Evolutionary conservation across 2,888 invertebrate genomes (phyloP), one percentile per base, ranked within the genome.

Genomic region (Sesia apiformis): DNA sequence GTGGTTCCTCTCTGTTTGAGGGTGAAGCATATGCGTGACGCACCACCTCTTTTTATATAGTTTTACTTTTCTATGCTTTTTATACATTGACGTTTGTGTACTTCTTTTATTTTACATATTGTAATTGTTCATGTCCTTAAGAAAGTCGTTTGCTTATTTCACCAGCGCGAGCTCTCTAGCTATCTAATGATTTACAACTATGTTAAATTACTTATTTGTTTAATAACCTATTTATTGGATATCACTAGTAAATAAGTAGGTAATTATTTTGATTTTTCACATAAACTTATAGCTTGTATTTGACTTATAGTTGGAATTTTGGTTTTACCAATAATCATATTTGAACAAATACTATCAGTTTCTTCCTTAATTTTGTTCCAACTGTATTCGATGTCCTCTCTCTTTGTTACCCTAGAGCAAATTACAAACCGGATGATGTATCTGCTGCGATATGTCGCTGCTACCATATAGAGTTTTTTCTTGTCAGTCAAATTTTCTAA

Each of bases 371-470:
- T 94, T 74, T 94, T 93, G 52, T 87, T 87, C 88, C 93, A 92
- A 40, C 96, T 95, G 69, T 90, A 94, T 5, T 93, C 91, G 39
- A 98, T 90, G 72, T 98, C 97, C 38, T 91, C 85, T 39, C 90
- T 90, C 53, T 91, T 91, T 0, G 94, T 93, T 43, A 92, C 80
- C 55, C 94, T 90, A 52, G 96, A 95, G 73, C 97, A 96, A 1
- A 98, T 87, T 0, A 93, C 96, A 71, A 97, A 96, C 51, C 98
- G 90, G 40, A 97, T 90, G 51, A 97, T 92, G 66, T 93, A 92
- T 56, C 91, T 91, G 0, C 91, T 93, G 40, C 91, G 90, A 62
- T 93, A 92, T 51, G 91, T 92, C 3, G 95, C 94, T 4, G 96
- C 94, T 49, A 96, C 94, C 74, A 98, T 90, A 70, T 95, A 97